Base-by-base conservation (phyloP, 2,797 vertebrate genomes). In the Acanthurus leucopareius region DNA sequence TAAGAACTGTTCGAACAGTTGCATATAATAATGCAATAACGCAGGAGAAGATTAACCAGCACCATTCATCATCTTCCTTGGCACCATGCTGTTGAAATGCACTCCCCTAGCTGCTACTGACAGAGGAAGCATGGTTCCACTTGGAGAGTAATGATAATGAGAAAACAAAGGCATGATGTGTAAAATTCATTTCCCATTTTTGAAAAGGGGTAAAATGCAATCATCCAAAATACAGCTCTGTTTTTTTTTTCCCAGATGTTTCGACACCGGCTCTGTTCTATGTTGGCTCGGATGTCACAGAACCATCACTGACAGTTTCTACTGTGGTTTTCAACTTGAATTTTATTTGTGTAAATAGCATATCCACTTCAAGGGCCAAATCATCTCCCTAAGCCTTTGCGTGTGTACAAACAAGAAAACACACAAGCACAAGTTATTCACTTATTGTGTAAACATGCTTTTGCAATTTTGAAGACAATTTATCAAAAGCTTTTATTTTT, bases 31-130 rank as follows among this genome's bases (percentile, higher is more conserved):
- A 91, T 75, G 61, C 60, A 70, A 64, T 63, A 69, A 83, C 35
- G 53, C 60, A 74, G 73, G 15, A 64, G 74, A 80, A 82, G 84
- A 80, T 87, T 75, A 89, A 83, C 62, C 60, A 66, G 72, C 48
- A 60, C 67, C 80, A 91, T 93, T 86, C 86, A 89, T 92, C 88
- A 91, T 88, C 49, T 65, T 42, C 58, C 60, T 60, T 77, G 67
- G 74, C 81, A 69, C 57, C 59, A 20, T n/a, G 44, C 52, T 64
- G 74, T 19, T 84, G 70, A 79, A 81, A 86, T 62, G 64, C n/a
- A 35, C 65, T 73, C 69, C 64, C 64, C 16, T 49, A 16, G 61
- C 61, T 72, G 56, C 64, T 49, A 28, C 70, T 67, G 71, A 83
- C 44, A 62, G 57, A 49, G 42, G 62, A 73, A 60, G 61, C 52